Evolutionary conservation across 2,888 invertebrate species (phyloP), one percentile per base, ranked within the genome.

Genomic region (Aproaerema taeniolella): DNA sequence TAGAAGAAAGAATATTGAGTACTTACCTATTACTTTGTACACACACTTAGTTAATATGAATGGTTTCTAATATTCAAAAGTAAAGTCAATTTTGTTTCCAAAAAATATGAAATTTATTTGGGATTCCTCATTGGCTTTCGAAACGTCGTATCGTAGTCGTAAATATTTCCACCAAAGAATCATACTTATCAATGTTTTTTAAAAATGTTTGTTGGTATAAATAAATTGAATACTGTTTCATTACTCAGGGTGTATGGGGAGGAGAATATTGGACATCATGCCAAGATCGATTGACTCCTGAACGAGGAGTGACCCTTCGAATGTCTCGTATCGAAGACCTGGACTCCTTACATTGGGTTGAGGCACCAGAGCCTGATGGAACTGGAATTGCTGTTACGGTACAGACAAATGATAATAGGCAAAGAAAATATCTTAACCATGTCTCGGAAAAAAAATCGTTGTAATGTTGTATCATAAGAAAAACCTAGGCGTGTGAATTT

Each of bases 331-430:
- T 45, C 35, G 68, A 72, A 4, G 55, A 70, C 31, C 28, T 70
- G 0, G 44, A 62, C 5, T 61, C 71, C 0, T 42, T 75, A 12
- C 41, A 49, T 2, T 74, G 75, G 75, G 46, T 63, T 4, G 62
- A 69, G 47, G 47, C 49, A 10, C 41, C 46, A 1, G 41, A 49
- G 30, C 13, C 41, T 3, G 24, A 36, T 2, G 47, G 38, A 11
- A 6, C 49, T 26, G 69, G 63, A 20, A 43, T 68, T 5, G 26
- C 45, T 17, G 68, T 79, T 0, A 61, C 47, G 47, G 79, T 78
- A 6, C 20, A 20, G 8, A 20, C 8, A n/a, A n/a, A n/a, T n/a
- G n/a, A n/a, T n/a, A n/a, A 20, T 20, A 20, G 20, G 4, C 20
- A 20, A 20, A 20, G 8, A 20, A 20, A 20, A 20, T 20, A 20